Percentiles rank a stretch among this genome's conserved stretches.
Conservation (phyloP, 37 sponge, comb jelly and placozoan genomes). For the Oopsacas minuta region DNA sequence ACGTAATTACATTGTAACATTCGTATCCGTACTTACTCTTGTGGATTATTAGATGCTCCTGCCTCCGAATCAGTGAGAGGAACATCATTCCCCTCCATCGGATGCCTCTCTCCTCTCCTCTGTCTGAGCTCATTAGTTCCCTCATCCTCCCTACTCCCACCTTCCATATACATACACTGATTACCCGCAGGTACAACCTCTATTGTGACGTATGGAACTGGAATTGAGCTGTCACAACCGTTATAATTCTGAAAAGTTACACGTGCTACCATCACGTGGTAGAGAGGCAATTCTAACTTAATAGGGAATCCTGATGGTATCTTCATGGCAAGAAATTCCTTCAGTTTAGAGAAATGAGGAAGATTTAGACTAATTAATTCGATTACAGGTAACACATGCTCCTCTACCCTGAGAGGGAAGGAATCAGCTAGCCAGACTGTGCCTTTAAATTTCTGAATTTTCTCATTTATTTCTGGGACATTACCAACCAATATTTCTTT, state of each 20-base stretch:
- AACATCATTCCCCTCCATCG: not conserved
- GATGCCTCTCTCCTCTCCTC: not conserved
- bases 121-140: not conserved
- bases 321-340: slow-evolving; percentile 88
- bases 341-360: slow-evolving; percentile 83
- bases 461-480: slow-evolving; percentile 36
- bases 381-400: slow-evolving; percentile 82
- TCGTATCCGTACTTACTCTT: not conserved
- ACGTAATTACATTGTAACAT: too few species aligned
- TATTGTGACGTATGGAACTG: not conserved
- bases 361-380: slow-evolving; percentile 66
- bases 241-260: slow-evolving; percentile 82
- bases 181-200: not conserved
- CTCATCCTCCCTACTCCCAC: not conserved
- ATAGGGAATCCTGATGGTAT: slow-evolving; percentile 94
- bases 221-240: slow-evolving; percentile 36
- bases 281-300: slow-evolving; percentile 95
- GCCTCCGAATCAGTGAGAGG: not conserved
- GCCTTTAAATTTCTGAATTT: slow-evolving; percentile 78
- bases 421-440: slow-evolving; percentile 76
- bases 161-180: not conserved
- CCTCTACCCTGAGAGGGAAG: slow-evolving; percentile 71
- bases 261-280: slow-evolving; percentile 82
- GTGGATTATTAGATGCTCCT: not conserved
- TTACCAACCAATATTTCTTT: slow-evolving; percentile 36